Evolutionary conservation across 2,113 vertebrate species (phyloP).

Genomic region (Vidua chalybeata): DNA sequence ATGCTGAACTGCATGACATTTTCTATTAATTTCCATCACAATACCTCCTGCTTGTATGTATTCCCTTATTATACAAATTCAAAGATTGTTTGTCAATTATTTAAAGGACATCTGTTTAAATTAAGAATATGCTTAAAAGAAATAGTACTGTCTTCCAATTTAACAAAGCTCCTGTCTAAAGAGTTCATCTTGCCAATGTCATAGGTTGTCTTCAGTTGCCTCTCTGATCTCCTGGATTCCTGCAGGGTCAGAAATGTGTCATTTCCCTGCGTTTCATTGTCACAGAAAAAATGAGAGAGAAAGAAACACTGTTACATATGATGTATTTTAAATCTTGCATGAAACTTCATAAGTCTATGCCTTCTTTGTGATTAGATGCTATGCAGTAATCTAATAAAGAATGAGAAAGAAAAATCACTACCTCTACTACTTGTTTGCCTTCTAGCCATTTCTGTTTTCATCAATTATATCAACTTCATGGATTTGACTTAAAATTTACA

Average conservation of each 20-base stretch:
- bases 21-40: neutral
- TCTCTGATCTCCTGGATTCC: neutral
- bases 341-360: neutral
- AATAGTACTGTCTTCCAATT: neutral
- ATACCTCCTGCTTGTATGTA: neutral
- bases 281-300: neutral
- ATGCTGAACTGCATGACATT: neutral
- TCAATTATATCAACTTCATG: neutral
- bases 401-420: neutral
- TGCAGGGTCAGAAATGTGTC: neutral
- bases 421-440: neutral
- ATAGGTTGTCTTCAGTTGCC: neutral
- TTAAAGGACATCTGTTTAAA: slow-evolving; percentile 14
- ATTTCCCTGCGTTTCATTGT: neutral
- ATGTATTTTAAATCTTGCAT: neutral
- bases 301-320: neutral
- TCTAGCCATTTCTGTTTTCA: neutral
- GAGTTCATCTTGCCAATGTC: neutral
- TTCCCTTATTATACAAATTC: neutral
- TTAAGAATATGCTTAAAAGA: neutral
- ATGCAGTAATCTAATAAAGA: neutral
- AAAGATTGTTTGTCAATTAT: neutral
- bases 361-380: neutral
- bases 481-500: neutral
- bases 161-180: neutral